A percentile compares a stretch with the other conserved stretches of the same genome.
Evolutionary conservation across 1,140 invertebrate genomes (phyloP).

Genomic region (Orius insidiosus): DNA sequence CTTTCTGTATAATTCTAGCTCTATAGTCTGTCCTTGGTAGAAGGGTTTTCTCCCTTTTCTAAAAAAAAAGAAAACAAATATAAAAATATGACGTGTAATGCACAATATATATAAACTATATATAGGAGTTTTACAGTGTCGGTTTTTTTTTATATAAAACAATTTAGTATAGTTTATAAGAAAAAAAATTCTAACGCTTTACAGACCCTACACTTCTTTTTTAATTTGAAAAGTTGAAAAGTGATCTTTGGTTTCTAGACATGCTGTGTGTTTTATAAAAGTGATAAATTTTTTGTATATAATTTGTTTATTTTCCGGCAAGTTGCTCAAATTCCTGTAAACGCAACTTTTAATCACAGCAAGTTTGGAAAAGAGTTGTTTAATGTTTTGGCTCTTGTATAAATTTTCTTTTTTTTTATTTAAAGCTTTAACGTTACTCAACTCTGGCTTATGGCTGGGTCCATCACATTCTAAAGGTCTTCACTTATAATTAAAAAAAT

Average conservation of each 20-base stretch:
- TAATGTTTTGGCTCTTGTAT: not conserved
- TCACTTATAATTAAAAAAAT: slow-evolving; percentile 12
- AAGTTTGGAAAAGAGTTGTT: too few species aligned
- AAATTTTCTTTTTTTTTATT: not conserved
- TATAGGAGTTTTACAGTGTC: slow-evolving; percentile 9
- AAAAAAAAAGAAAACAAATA: slow-evolving; percentile 8
- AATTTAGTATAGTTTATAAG: too few species aligned
- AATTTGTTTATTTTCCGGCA: not conserved
- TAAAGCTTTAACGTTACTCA: slow-evolving; percentile 11
- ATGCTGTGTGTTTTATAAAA: not conserved
- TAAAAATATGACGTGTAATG: slow-evolving; percentile 2
- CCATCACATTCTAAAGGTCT: slow-evolving; percentile 15
- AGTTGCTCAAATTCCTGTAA: not conserved
- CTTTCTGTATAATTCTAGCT: slow-evolving; percentile 14
- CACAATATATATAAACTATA: slow-evolving; percentile 9
- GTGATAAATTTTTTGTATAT: not conserved
- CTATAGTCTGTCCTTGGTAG: slow-evolving; percentile 3
- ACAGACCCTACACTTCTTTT: slow-evolving; percentile 11
- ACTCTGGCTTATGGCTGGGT: slow-evolving; percentile 17
- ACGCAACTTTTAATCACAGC: too few species aligned
- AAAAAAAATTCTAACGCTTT: slow-evolving; percentile 17
- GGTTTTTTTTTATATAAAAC: slow-evolving; percentile 11
- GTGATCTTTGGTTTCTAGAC: not conserved
- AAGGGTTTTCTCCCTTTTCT: slow-evolving; percentile 7
- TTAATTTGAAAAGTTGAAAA: not conserved